Conservation (phyloP, 2,797 vertebrate genomes). For the Vireo griseus region DNA sequence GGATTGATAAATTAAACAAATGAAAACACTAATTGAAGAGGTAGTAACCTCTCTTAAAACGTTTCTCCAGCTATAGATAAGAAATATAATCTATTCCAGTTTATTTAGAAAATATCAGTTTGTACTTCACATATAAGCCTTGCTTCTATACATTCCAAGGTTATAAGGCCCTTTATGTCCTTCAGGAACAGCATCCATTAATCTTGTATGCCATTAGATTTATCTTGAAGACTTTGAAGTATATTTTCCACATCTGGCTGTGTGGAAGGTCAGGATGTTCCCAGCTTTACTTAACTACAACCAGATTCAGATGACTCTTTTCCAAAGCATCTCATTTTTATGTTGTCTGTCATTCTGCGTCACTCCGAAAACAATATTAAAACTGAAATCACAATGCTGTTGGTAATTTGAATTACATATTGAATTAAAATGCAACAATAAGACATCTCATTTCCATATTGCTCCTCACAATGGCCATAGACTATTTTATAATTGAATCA, state of each 20-base stretch:
- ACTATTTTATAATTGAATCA: not conserved
- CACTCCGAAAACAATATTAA: not conserved
- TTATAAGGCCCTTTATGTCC: not conserved
- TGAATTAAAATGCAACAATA: not conserved
- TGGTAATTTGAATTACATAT: not conserved
- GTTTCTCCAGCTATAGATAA: not conserved
- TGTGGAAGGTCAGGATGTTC: slow-evolving; percentile 26
- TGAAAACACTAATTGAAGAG: not conserved
- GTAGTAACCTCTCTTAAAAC: not conserved
- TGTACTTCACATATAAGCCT: not conserved
- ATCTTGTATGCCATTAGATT: not conserved
- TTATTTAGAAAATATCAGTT: not conserved
- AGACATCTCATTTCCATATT: not conserved
- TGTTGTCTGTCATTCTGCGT: not conserved
- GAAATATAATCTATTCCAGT: not conserved
- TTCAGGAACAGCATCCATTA: not conserved
- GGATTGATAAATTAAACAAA: not conserved
- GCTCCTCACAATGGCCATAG: not conserved
- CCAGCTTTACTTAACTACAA: slow-evolving; percentile 29
- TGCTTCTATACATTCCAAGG: not conserved
- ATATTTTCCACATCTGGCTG: slow-evolving; percentile 26
- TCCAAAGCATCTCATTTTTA: not conserved
- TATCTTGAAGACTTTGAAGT: slow-evolving; percentile 27
- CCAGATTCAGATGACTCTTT: slow-evolving; percentile 4
- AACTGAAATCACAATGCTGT: not conserved